phyloP scores from a whole-genome alignment of 2,797 vertebrate species.

The Scolopax bukidnonensis region DNA sequence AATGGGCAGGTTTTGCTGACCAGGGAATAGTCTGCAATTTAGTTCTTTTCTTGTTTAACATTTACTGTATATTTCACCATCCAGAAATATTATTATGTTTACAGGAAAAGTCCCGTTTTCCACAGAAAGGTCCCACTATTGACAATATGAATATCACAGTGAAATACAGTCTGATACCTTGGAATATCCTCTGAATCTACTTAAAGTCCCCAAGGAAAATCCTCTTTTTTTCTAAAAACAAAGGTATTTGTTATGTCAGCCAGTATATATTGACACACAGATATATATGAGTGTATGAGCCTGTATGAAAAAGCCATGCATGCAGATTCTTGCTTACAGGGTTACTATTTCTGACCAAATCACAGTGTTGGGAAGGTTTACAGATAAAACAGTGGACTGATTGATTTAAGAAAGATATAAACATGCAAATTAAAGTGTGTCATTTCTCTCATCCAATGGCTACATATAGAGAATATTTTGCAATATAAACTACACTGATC shows the following conservation, averaged over 20 bases:
- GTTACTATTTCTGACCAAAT: background rate
- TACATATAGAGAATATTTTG: background rate
- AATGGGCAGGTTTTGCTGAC: slow-evolving; percentile 74
- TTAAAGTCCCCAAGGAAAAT: slow-evolving; percentile 58
- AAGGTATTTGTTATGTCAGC: slow-evolving; percentile 55
- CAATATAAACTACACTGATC: background rate
- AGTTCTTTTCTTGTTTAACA: slow-evolving; percentile 67
- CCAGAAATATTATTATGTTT: slow-evolving; percentile 69
- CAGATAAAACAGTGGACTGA: background rate
- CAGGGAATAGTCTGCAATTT: slow-evolving; percentile 71
- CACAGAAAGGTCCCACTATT: slow-evolving; percentile 58
- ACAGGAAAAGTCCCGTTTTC: slow-evolving; percentile 57
- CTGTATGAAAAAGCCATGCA: background rate
- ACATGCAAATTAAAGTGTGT: background rate
- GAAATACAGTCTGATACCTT: slow-evolving; percentile 42
- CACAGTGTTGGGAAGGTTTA: background rate
- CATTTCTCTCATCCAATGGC: background rate
- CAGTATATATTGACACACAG: background rate
- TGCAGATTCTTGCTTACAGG: background rate
- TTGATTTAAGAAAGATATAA: background rate
- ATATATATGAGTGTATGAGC: background rate
- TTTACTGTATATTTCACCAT: slow-evolving; percentile 59
- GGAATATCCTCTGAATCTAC: slow-evolving; percentile 57
- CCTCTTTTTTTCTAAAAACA: slow-evolving; percentile 38
- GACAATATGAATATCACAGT: slow-evolving; percentile 65